Base-by-base conservation (phyloP, 2,113 vertebrate species). In the Emydura subglobosa region DNA sequence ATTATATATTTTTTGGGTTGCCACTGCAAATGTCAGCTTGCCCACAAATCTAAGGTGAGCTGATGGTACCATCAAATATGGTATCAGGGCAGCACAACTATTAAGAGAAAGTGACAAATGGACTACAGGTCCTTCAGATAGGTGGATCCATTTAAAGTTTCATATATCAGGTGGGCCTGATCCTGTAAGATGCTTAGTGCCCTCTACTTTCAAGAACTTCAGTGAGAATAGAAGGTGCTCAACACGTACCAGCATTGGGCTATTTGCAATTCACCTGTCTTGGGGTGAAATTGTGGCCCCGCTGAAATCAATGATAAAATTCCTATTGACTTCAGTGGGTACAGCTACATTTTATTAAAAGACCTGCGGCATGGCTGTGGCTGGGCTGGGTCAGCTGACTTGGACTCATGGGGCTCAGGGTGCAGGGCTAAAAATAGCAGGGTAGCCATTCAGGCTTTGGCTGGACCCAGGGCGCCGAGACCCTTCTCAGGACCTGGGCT, bases 161-260 rank as follows among this genome's bases (percentile, higher is more conserved):
- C 6, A 74, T 0, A 0, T 5, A 19, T 49, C 19, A 17, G 27
- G 78, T 21, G 25, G 9, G 1, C 9, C 76, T 86, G 2, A 49
- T 57, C 12, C 79, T 49, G 22, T 5, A 5, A 86, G 1, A 6
- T 34, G 57, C 8, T 4, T 81, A 92, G 39, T 16, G 9, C 50
- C 82, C 72, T 81, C 27, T 54, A 0, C 54, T 84, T 5, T 86
- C 19, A 81, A 29, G 25, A 24, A 29, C 57, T 29, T 59, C 24
- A 79, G 54, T 47, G 10, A 88, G 22, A 89, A 82, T 21, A 84
- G 13, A 10, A 74, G 84, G 49, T 39, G 19, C 13, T 83, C 25
- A 82, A 17, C 3, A 12, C 57, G 24, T 47, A 1, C 1, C 74
- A 82, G n/a, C 31, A 59, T 55, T 5, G 51, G 22, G 79, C 5